phyloP scores from a whole-genome alignment of 2,888 invertebrate species.

The Apodemia duryi region DNA sequence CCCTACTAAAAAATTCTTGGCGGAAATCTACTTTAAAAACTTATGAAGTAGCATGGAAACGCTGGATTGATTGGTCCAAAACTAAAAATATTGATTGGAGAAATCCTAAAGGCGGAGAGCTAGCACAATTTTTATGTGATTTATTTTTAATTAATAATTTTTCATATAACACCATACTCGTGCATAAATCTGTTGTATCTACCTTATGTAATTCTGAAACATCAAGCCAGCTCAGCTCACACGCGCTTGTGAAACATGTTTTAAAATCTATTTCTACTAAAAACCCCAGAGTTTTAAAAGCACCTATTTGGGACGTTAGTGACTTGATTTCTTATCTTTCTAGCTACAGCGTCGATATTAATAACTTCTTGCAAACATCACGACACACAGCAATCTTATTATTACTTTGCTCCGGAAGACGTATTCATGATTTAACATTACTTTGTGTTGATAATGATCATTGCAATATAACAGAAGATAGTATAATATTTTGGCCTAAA shows the following conservation, averaged over 20 bases:
- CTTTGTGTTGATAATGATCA: constrained; percentile 6
- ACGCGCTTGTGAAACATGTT: constrained; percentile 25
- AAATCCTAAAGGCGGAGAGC: constrained; percentile 10
- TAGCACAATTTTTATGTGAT: constrained; percentile 15
- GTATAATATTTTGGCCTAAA: constrained; percentile 17
- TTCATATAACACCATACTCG: constrained; percentile 27
- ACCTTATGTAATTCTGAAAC: constrained; percentile 26
- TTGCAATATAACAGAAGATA: constrained; percentile 6
- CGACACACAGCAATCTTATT: constrained; percentile 20
- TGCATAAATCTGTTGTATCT: constrained; percentile 29
- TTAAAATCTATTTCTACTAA: constrained; percentile 21
- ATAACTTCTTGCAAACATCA: constrained; percentile 6
- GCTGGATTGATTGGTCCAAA: constrained; percentile 21
- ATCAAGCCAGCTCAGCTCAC: constrained; percentile 21
- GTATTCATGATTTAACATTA: constrained; percentile 14
- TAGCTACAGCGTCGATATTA: constrained; percentile 8
- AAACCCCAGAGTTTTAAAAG: constrained; percentile 18
- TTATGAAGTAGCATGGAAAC: constrained; percentile 22
- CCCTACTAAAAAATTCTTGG: constrained; percentile 19
- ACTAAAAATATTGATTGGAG: constrained; percentile 6
- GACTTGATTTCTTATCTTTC: neutral
- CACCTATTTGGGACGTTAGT: constrained; percentile 22
- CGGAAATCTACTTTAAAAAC: constrained; percentile 22
- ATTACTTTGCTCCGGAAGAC: constrained; percentile 12
- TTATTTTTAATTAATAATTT: constrained; percentile 9